A percentile compares a stretch with the other conserved stretches of the same genome.
Conservation (phyloP, 2,888 invertebrate genomes). For the Ichneumoninae sp. region DNA sequence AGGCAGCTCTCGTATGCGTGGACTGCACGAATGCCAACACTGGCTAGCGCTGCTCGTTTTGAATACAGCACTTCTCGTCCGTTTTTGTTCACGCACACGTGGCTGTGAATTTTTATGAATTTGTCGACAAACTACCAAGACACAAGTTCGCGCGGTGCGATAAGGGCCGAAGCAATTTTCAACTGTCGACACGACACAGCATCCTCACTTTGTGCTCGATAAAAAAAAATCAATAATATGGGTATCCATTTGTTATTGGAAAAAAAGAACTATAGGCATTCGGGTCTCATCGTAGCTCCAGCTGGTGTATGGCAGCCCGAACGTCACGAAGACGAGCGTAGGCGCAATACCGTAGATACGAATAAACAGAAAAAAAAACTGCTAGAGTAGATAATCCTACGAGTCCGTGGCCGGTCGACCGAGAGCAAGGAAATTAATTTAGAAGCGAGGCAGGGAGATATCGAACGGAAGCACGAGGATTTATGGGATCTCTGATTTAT, state of each 20-base stretch:
- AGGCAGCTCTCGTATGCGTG: conserved; percentile 50
- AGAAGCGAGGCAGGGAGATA: neutral
- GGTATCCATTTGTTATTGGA: neutral
- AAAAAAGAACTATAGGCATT: neutral
- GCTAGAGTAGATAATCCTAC: neutral
- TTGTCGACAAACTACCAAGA: neutral
- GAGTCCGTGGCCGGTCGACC: neutral
- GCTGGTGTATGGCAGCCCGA: neutral
- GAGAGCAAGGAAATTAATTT: conserved; percentile 17
- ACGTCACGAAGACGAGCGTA: conserved; percentile 39
- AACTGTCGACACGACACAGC: neutral
- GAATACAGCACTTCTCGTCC: neutral
- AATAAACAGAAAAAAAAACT: neutral
- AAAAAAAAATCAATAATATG: neutral
- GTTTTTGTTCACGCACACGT: neutral
- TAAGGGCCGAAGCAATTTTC: neutral
- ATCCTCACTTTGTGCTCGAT: neutral
- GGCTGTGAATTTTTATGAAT: neutral
- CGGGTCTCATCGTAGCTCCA: neutral
- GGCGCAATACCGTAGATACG: conserved; percentile 22
- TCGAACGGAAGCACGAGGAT: conserved; percentile 7
- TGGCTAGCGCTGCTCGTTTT: neutral
- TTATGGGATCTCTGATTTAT: conserved; percentile 30
- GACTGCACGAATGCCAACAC: neutral
- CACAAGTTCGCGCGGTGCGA: neutral